phyloP scores from a whole-genome alignment of 2,113 vertebrate genomes.

The Nothoprocta pentlandii region DNA sequence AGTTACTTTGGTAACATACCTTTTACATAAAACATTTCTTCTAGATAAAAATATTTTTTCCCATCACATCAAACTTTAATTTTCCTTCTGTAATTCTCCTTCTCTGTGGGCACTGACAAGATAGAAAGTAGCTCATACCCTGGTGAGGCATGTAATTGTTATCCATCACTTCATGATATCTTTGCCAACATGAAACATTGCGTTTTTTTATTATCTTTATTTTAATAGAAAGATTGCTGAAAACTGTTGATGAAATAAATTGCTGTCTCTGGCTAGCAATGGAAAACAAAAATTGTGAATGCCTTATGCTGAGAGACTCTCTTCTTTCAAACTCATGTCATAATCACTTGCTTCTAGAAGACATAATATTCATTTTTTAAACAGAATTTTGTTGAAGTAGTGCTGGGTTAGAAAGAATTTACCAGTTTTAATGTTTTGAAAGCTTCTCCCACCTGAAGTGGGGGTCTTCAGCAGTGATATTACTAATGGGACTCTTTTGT shows the following conservation, averaged over 20 bases:
- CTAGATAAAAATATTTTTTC: neutral
- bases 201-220: neutral
- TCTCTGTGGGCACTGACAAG: neutral
- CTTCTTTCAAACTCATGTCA: neutral
- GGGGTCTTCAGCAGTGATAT: neutral
- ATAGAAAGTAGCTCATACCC: neutral
- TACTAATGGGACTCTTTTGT: neutral
- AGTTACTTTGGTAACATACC: neutral
- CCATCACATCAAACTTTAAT: neutral
- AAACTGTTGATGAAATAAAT: neutral
- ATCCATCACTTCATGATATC: neutral
- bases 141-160: neutral
- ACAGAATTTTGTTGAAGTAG: neutral
- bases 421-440: neutral
- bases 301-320: neutral
- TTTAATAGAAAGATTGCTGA: neutral
- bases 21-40: neutral
- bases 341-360: neutral
- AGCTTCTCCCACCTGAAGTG: neutral
- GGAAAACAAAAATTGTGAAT: neutral
- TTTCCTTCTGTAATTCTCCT: neutral
- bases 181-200: neutral
- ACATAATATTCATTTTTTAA: neutral
- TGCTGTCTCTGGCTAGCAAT: neutral
- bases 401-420: neutral